Percentiles rank a stretch among this genome's conserved stretches.
These are phyloP conservation scores for cat (Felis catus) DNA, from an alignment of 2,113 vertebrate genomes.

Conservation along the genomic window F.catus_Fca126_mat1.0 CM031419.1:61785501-61786000, in stretches of 20 bases:
- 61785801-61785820: not conserved
- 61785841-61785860: not conserved
- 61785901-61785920: not conserved
- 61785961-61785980: not conserved
- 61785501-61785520: not conserved
- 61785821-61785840: not conserved
- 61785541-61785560: not conserved
- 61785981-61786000: not conserved
- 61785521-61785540: not conserved
- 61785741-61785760: not conserved
- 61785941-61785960: not conserved
- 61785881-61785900: not conserved
- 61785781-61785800: not conserved
- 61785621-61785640: not conserved
- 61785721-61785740: not conserved
- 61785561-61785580: not conserved
- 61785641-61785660: not conserved
- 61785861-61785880: not conserved
- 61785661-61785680: not conserved
- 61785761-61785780: not conserved
- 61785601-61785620: slow-evolving; percentile 10
- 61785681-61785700: not conserved
- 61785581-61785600: not conserved
- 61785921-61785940: not conserved
- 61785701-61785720: not conserved